Evolutionary conservation across 2,113 vertebrate species (phyloP).

Genomic region (Triplophysa tibetana): DNA sequence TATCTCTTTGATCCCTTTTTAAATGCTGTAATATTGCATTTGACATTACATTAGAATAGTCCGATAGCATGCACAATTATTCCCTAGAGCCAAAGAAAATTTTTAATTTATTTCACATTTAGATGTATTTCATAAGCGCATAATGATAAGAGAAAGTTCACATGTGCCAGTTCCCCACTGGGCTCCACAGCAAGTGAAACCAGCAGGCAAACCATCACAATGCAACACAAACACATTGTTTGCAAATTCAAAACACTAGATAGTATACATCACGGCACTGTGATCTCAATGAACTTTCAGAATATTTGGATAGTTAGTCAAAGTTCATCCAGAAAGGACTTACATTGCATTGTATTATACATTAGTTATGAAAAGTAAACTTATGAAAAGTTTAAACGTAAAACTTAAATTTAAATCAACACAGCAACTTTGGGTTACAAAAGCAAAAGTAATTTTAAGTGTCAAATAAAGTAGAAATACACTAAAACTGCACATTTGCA

Average conservation of each 20-base stretch:
- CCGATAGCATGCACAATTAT: constrained; percentile 23
- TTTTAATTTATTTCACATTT: constrained; percentile 9
- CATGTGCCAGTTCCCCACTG: constrained; percentile 59
- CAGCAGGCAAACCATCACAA: constrained; percentile 1
- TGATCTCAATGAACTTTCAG: not conserved
- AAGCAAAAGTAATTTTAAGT: too few species aligned
- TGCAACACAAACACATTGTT: constrained; percentile 52
- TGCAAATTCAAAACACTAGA: not conserved
- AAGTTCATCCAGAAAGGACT: too few species aligned
- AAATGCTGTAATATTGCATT: constrained; percentile 3
- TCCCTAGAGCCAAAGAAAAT: constrained; percentile 11
- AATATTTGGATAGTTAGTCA: too few species aligned
- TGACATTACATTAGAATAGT: constrained; percentile 40
- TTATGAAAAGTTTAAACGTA: too few species aligned
- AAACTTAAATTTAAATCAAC: too few species aligned
- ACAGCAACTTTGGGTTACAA: too few species aligned
- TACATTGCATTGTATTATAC: too few species aligned
- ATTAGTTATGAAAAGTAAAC: too few species aligned
- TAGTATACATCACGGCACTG: not conserved
- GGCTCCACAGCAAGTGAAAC: constrained; percentile 47
- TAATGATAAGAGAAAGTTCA: constrained; percentile 68
- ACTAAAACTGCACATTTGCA: too few species aligned
- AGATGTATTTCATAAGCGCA: constrained; percentile 51
- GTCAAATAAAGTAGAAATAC: too few species aligned
- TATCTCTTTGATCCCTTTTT: constrained; percentile 42